Conservation (phyloP, 2,113 vertebrate species). For the Taxidea taxus region DNA sequence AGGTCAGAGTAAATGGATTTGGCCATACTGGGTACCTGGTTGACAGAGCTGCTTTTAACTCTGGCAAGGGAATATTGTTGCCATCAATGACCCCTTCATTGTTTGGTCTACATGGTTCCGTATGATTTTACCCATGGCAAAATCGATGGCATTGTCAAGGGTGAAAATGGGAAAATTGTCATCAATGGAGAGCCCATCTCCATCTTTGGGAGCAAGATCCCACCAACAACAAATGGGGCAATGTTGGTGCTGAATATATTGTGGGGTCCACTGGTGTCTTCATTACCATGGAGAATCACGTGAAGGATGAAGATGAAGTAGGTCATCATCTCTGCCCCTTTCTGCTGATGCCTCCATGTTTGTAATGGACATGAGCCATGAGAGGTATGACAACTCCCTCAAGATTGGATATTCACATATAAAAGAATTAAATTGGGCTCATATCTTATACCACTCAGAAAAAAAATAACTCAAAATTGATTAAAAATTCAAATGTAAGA, state of each 20-base stretch:
- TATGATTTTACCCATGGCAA: neutral
- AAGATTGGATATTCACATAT: neutral
- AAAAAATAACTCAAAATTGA: neutral
- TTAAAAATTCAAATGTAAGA: neutral
- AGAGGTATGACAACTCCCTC: neutral
- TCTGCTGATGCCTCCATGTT: neutral
- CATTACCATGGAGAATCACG: neutral
- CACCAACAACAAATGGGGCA: neutral
- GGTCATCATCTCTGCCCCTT: neutral
- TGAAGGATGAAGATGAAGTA: neutral
- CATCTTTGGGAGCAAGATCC: neutral
- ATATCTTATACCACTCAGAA: neutral
- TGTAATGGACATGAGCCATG: neutral
- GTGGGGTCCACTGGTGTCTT: neutral
- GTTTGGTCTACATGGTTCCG: neutral
- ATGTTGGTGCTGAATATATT: neutral
- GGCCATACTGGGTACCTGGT: neutral
- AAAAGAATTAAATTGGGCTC: neutral
- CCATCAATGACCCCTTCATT: neutral
- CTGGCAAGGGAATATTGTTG: neutral
- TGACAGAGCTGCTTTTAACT: neutral
- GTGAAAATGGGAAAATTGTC: neutral
- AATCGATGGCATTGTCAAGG: neutral
- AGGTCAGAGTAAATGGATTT: neutral
- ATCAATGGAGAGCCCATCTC: neutral